Conservation (phyloP, 1,140 invertebrate genomes). For the Lerema accius region DNA sequence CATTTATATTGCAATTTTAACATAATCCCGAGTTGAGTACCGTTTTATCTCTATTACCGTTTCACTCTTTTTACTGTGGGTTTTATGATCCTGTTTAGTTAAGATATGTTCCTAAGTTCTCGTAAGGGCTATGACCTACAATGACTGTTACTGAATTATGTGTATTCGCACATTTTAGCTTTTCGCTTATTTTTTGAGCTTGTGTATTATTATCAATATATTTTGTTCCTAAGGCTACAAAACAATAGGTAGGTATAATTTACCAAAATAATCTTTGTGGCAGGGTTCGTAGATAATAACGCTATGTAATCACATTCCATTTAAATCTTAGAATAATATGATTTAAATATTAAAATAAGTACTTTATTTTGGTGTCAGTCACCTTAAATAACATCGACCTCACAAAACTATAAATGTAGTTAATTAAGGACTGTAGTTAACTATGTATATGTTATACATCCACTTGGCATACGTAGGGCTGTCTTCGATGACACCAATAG, state of each 20-base stretch:
- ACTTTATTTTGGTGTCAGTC: no score
- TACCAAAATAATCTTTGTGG: no score
- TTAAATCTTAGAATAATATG: no score
- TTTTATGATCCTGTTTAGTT: constrained; percentile 30
- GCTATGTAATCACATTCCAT: no score
- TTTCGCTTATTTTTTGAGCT: no score
- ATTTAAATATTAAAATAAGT: no score
- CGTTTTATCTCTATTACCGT: constrained; percentile 33
- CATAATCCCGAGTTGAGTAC: constrained; percentile 50
- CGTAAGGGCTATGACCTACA: constrained; percentile 20
- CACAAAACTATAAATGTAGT: no score
- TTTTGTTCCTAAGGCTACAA: no score
- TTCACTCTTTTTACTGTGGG: constrained; percentile 6
- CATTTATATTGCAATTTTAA: constrained; percentile 66
- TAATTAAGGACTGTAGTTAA: background rate
- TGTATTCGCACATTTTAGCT: background rate
- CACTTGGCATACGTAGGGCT: constrained; percentile 59
- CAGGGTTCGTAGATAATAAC: no score
- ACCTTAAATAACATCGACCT: no score
- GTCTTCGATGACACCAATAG: constrained; percentile 62
- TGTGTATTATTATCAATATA: no score
- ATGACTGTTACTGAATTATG: background rate
- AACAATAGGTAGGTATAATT: no score
- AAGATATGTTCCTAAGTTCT: constrained; percentile 7
- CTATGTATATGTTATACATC: background rate